Evolutionary conservation across 2,888 invertebrate genomes (phyloP).

Genomic region (Drosophila recens): DNA sequence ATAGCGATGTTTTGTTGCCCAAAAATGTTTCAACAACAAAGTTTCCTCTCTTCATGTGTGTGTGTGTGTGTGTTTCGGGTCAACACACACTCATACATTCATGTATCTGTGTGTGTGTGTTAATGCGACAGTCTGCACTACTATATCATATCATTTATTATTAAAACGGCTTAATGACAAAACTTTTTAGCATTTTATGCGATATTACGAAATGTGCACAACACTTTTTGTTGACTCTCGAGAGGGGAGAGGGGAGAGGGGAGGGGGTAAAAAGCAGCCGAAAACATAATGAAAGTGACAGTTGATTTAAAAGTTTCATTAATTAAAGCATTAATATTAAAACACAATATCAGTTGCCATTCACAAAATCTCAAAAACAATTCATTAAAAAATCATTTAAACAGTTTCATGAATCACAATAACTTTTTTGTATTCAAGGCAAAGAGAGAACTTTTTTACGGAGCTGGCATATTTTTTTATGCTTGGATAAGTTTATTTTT

Average conservation of each 20-base stretch:
- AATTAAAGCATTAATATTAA: constrained; percentile 27
- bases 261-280: no score
- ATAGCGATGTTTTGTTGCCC: constrained; percentile 25
- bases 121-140: constrained; percentile 52
- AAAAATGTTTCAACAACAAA: constrained; percentile 49
- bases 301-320: constrained; percentile 17
- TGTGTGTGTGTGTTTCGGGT: constrained; percentile 39
- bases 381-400: constrained; percentile 4
- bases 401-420: not conserved
- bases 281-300: constrained; percentile 19
- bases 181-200: constrained; percentile 65
- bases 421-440: not conserved
- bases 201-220: constrained; percentile 34
- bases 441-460: not conserved
- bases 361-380: not conserved
- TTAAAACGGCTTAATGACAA: constrained; percentile 79
- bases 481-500: no score
- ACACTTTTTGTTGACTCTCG: constrained; percentile 8
- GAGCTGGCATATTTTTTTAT: not conserved
- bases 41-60: constrained; percentile 23
- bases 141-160: constrained; percentile 73
- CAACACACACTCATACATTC: constrained; percentile 39
- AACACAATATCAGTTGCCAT: not conserved
- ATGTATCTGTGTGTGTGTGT: constrained; percentile 6
- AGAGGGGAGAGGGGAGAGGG: no score